These are phyloP conservation scores for Acropora yongei DNA, from an alignment of 64 coral and sea anemone genomes.

Conservation along the genomic window DNA sequence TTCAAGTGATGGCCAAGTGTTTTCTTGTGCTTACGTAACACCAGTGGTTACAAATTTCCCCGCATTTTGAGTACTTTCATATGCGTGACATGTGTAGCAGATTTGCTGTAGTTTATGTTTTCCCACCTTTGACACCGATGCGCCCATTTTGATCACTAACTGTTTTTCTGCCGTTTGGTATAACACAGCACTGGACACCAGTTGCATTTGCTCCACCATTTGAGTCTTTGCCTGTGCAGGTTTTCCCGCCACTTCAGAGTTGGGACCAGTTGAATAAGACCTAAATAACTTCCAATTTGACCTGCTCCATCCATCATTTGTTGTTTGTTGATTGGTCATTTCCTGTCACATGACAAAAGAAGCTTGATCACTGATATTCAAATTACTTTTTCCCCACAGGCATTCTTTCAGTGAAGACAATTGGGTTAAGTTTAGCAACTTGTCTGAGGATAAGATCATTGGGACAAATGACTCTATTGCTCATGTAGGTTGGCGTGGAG, in stretches of 20 bases:
- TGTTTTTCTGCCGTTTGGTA: no score
- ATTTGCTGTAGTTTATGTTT: no score
- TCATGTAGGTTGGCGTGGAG: slow-evolving; percentile 46
- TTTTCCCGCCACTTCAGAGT: no score
- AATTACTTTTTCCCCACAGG: slow-evolving; percentile 37
- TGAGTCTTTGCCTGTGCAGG: background rate
- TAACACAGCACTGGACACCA: no score
- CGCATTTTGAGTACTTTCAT: background rate
- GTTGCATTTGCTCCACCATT: background rate
- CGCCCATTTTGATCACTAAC: no score
- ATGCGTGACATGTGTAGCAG: background rate
- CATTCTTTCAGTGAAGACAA: slow-evolving; percentile 81
- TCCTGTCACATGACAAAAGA: background rate
- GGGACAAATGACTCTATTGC: slow-evolving; percentile 76
- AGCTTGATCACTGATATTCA: no score
- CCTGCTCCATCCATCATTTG: no score
- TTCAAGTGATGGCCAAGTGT: no score
- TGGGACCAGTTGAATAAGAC: no score
- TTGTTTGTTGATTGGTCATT: background rate
- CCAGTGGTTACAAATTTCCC: background rate
- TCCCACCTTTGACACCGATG: no score
- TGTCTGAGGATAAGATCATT: slow-evolving; percentile 82
- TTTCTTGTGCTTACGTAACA: no score
- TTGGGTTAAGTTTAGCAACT: slow-evolving; percentile 90
- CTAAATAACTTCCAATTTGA: no score